A percentile compares a stretch with the other conserved stretches of the same genome.
phyloP scores from a whole-genome alignment of 2,113 vertebrate species.

The Lepidothrix coronata region DNA sequence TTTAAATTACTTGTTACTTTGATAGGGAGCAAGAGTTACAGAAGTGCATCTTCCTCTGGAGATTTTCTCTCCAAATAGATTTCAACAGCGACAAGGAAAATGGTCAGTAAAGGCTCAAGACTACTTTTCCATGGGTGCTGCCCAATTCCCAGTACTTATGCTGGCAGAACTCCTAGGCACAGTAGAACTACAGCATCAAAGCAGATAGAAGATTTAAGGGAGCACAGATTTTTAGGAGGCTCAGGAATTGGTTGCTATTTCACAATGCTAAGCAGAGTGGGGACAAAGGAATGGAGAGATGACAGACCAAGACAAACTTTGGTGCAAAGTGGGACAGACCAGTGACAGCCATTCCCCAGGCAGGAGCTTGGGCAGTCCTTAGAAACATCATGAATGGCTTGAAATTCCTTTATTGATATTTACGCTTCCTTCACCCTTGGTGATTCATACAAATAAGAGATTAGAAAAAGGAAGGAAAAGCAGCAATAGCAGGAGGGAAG shows the following conservation, averaged over 20 bases:
- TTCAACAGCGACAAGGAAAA: neutral
- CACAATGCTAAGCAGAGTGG: neutral
- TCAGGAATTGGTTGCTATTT: neutral
- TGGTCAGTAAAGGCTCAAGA: neutral
- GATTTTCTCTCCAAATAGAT: neutral
- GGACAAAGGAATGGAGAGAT: neutral
- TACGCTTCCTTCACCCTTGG: conserved; percentile 37
- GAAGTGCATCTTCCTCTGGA: neutral
- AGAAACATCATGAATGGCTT: neutral
- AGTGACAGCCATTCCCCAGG: neutral
- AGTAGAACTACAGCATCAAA: neutral
- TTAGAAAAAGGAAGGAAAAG: conserved; percentile 5
- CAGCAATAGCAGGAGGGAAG: neutral
- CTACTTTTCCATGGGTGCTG: neutral
- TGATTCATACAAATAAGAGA: conserved; percentile 42
- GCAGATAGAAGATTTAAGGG: neutral
- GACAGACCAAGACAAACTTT: neutral
- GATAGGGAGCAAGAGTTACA: neutral
- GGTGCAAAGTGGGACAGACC: neutral
- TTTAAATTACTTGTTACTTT: neutral
- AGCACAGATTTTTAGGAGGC: neutral
- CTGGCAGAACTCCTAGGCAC: neutral
- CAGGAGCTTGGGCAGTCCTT: neutral
- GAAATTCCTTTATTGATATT: conserved; percentile 9
- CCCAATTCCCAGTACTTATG: neutral